phyloP scores from a whole-genome alignment of 2,113 vertebrate genomes.

The Laticauda laticaudata region DNA sequence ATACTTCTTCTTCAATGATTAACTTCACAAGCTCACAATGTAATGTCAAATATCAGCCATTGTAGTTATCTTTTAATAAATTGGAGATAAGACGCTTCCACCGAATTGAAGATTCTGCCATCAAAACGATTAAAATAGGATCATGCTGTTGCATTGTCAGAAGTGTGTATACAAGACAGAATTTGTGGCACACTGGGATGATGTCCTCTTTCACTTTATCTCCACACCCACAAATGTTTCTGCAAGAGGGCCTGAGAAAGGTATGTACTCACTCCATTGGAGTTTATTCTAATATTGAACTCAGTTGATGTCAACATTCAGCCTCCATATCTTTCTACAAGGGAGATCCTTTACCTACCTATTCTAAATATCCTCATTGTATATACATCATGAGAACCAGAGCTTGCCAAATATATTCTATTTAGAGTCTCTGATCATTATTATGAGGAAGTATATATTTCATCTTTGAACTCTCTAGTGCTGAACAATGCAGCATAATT shows the following conservation, averaged over 20 bases:
- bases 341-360: neutral
- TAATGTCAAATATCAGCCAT: neutral
- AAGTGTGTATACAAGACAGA: neutral
- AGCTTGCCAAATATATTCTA: slow-evolving; percentile 28
- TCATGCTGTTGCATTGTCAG: neutral
- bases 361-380: neutral
- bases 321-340: neutral
- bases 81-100: neutral
- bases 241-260: neutral
- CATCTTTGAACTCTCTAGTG: slow-evolving; percentile 38
- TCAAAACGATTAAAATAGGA: neutral
- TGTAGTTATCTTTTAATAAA: neutral
- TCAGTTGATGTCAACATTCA: neutral
- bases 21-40: neutral
- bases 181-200: neutral
- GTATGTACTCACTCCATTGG: neutral
- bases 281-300: neutral
- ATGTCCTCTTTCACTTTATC: neutral
- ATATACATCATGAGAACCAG: slow-evolving; percentile 11
- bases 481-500: slow-evolving; percentile 22
- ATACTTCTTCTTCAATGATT: neutral
- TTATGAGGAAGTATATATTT: slow-evolving; percentile 42
- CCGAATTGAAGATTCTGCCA: neutral
- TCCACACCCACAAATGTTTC: neutral
- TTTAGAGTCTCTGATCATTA: slow-evolving; percentile 16